These are phyloP conservation scores for Carlito syrichta DNA, from an alignment of 2,113 vertebrate genomes.

Conservation along the genomic window DNA sequence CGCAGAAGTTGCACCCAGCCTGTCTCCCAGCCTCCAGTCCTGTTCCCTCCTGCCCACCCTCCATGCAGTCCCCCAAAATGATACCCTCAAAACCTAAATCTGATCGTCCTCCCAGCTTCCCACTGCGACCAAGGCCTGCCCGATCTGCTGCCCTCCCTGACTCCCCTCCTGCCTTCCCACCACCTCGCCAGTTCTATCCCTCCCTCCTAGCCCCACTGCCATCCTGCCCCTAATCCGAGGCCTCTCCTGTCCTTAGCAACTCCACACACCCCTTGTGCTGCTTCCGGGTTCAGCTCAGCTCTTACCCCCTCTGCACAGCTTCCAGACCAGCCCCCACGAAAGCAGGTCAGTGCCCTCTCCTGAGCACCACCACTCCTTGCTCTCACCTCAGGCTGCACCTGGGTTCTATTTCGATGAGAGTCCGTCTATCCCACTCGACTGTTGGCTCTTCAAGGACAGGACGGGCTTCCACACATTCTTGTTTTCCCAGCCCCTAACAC, in stretches of 20 bases:
- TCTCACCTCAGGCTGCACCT: not conserved
- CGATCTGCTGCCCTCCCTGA: not conserved
- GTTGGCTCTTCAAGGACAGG: not conserved
- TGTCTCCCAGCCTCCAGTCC: not conserved
- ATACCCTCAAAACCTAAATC: not conserved
- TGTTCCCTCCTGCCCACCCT: not conserved
- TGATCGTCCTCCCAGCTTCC: not conserved
- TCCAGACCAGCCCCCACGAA: not conserved
- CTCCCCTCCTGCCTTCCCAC: not conserved
- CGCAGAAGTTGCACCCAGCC: not conserved
- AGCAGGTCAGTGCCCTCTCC: not conserved
- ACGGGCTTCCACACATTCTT: not conserved
- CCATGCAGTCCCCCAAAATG: not conserved
- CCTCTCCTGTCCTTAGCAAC: not conserved
- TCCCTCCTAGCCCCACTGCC: not conserved
- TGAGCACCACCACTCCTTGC: not conserved
- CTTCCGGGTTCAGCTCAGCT: not conserved
- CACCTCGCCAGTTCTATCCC: fast-evolving
- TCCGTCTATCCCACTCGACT: not conserved
- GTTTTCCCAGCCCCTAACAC: not conserved
- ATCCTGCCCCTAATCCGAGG: not conserved
- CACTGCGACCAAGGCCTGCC: not conserved
- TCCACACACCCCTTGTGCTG: not conserved
- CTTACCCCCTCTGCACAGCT: not conserved
- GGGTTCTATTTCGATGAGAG: not conserved